phyloP scores from a whole-genome alignment of 2,797 vertebrate species.

The Sitta carolinensis region DNA sequence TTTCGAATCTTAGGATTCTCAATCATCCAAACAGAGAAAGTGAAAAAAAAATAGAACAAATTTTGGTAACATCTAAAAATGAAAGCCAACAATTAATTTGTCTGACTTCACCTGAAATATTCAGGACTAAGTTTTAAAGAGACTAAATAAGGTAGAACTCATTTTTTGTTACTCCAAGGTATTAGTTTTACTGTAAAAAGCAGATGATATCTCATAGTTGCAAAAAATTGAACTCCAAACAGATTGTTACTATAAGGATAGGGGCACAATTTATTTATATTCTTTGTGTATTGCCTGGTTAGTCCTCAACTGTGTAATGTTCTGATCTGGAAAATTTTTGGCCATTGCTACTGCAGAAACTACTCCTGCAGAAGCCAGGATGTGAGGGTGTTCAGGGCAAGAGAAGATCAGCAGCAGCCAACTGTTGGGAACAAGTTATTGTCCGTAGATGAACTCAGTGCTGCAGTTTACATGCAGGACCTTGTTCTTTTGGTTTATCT shows the following conservation, averaged over 20 bases:
- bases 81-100: neutral
- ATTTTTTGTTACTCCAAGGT: neutral
- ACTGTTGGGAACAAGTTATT: neutral
- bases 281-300: accelerated
- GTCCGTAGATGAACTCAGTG: accelerated
- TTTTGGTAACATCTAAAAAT: neutral
- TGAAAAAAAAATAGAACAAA: neutral
- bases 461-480: neutral
- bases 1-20: neutral
- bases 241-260: neutral
- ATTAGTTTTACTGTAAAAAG: neutral
- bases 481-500: neutral
- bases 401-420: neutral
- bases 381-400: neutral
- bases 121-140: neutral
- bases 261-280: neutral
- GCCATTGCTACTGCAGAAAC: neutral
- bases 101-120: neutral
- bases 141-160: neutral
- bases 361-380: neutral
- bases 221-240: neutral
- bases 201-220: neutral
- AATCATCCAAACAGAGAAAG: neutral
- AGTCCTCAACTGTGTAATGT: neutral
- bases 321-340: neutral